Conservation (phyloP, 2,888 invertebrate genomes). For the Zygothrica quintamaculata region DNA sequence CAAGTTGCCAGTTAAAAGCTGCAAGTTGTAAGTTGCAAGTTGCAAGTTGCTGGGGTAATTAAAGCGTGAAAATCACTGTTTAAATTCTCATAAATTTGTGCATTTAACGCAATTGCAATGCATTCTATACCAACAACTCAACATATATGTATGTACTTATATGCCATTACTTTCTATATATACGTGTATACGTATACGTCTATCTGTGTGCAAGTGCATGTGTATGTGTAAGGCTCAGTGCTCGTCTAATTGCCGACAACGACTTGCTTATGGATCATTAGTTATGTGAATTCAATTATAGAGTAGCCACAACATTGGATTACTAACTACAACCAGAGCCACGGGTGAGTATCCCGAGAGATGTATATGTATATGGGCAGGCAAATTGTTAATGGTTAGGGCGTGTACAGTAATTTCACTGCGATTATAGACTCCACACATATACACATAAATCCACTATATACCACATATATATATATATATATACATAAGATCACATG, state of each 20-base stretch:
- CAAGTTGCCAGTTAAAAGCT: conserved; percentile 11
- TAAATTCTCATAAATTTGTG: conserved; percentile 83
- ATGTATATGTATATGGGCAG: conserved; percentile 5
- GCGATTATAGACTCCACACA: not conserved
- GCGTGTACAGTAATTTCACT: conserved; percentile 30
- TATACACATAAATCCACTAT: no score
- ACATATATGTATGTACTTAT: conserved; percentile 10
- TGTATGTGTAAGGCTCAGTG: not conserved
- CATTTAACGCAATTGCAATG: conserved; percentile 71
- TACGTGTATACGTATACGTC: conserved; percentile 16
- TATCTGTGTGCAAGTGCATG: conserved; percentile 13
- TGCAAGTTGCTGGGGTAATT: conserved; percentile 70
- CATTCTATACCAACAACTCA: conserved; percentile 17
- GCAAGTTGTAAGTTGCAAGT: conserved; percentile 7
- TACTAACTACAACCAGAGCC: conserved; percentile 35
- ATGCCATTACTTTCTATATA: no score
- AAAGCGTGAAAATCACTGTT: conserved; percentile 83
- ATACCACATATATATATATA: no score
- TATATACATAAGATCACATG: no score
- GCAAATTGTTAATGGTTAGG: conserved; percentile 40
- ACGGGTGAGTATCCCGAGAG: conserved; percentile 40
- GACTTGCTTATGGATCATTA: conserved; percentile 59
- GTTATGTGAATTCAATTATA: conserved; percentile 75
- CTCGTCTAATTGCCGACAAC: conserved; percentile 48
- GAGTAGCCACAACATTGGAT: conserved; percentile 59